These are phyloP conservation scores for Smittia aterrima DNA, from an alignment of 2,888 invertebrate genomes.

Conservation along the genomic window DNA sequence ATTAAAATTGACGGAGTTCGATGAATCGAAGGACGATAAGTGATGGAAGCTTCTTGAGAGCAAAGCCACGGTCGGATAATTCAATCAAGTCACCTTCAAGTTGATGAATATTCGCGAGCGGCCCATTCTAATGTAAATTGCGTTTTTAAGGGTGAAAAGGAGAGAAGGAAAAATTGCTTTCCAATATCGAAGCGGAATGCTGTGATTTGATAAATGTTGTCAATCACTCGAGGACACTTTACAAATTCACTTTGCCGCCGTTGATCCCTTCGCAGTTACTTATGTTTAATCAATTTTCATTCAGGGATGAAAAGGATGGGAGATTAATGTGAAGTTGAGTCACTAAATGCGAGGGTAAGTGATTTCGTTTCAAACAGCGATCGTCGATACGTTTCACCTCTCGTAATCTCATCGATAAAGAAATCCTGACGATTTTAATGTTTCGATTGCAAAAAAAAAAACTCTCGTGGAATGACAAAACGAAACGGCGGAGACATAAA, in stretches of 20 bases:
- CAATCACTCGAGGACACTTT: constrained; percentile 23
- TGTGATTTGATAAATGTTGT: constrained; percentile 26
- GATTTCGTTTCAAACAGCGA: neutral
- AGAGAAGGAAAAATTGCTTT: neutral
- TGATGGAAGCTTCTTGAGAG: neutral
- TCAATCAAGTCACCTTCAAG: constrained; percentile 27
- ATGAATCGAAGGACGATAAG: constrained; percentile 6
- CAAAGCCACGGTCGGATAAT: constrained; percentile 6
- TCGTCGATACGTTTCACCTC: no score
- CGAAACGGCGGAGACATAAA: neutral
- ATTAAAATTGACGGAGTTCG: constrained; percentile 20
- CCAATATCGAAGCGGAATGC: neutral
- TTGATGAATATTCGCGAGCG: constrained; percentile 8
- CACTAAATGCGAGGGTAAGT: constrained; percentile 11
- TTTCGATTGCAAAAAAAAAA: neutral
- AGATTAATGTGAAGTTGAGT: constrained; percentile 18
- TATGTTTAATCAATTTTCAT: constrained; percentile 25
- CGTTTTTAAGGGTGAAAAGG: neutral
- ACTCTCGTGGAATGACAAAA: neutral
- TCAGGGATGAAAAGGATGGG: constrained; percentile 23
- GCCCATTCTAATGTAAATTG: neutral
- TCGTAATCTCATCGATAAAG: no score
- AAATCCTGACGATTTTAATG: neutral
- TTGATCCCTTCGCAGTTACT: constrained; percentile 22
- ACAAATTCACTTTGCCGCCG: constrained; percentile 10